Percentiles rank a stretch among this genome's conserved stretches.
These are phyloP conservation scores for Abrostola triplasia DNA, from an alignment of 2,888 invertebrate species.

Conservation along the genomic window DNA sequence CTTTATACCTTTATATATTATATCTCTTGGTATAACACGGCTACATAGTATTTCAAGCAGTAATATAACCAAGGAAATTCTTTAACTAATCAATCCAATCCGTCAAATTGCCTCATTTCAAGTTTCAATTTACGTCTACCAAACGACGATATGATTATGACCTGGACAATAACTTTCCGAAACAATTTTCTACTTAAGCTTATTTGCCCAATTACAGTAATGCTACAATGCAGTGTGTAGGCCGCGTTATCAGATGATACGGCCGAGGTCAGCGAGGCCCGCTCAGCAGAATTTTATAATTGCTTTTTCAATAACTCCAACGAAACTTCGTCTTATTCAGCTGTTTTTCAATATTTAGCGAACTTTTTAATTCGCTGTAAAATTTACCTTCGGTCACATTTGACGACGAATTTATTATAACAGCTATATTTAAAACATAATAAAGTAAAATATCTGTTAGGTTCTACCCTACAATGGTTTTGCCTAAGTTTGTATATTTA, in stretches of 20 bases:
- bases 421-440: background rate
- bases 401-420: slow-evolving; percentile 28
- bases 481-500: no score
- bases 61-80: no score
- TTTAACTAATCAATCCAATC: no score
- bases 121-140: no score
- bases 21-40: no score
- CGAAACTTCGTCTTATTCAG: slow-evolving; percentile 48
- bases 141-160: no score
- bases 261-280: slow-evolving; percentile 24
- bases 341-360: slow-evolving; percentile 40
- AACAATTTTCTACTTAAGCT: slow-evolving; percentile 8
- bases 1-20: no score
- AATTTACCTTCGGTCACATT: slow-evolving; percentile 20
- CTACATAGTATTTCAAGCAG: no score
- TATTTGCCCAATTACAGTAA: slow-evolving; percentile 21
- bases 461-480: no score
- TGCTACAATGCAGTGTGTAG: slow-evolving; percentile 37
- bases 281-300: slow-evolving; percentile 66
- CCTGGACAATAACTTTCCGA: background rate
- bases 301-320: slow-evolving; percentile 62
- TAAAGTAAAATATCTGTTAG: no score
- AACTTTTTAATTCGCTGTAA: slow-evolving; percentile 38
- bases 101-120: no score
- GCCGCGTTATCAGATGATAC: slow-evolving; percentile 42